phyloP scores from a whole-genome alignment of 2,888 invertebrate species.

The Cinara cedri region DNA sequence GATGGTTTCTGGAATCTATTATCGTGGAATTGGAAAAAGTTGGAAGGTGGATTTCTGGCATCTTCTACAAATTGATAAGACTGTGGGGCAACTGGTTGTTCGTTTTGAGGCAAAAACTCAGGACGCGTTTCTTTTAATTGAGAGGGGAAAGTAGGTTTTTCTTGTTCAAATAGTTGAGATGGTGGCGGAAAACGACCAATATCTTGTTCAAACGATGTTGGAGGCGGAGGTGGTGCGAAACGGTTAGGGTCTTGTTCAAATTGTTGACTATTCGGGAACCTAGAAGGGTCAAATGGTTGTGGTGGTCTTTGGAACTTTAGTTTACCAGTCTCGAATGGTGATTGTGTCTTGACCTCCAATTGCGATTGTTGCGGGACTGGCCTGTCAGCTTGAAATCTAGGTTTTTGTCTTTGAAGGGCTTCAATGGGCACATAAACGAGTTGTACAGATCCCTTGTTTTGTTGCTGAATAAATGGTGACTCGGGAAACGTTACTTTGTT shows the following conservation, averaged over 20 bases:
- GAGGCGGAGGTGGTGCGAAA: conserved; percentile 38
- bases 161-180: conserved; percentile 45
- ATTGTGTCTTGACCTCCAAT: conserved; percentile 21
- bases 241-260: conserved; percentile 38
- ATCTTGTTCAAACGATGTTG: conserved; percentile 63
- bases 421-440: conserved; percentile 83
- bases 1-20: conserved; percentile 46
- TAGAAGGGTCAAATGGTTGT: conserved; percentile 13
- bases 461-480: conserved; percentile 43
- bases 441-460: conserved; percentile 72
- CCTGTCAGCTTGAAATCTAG: conserved; percentile 60
- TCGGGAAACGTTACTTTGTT: conserved; percentile 52
- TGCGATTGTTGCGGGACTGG: conserved; percentile 25
- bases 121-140: conserved; percentile 46
- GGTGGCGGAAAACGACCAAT: conserved; percentile 58
- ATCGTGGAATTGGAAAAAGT: conserved; percentile 48
- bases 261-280: conserved; percentile 38
- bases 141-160: conserved; percentile 36
- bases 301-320: conserved; percentile 50
- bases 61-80: conserved; percentile 42
- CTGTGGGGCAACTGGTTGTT: conserved; percentile 45
- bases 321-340: conserved; percentile 44
- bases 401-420: conserved; percentile 66
- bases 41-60: conserved; percentile 34
- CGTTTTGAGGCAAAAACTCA: conserved; percentile 41